Conservation (phyloP, 2,797 vertebrate species). For the Halcyon smyrnensis region DNA sequence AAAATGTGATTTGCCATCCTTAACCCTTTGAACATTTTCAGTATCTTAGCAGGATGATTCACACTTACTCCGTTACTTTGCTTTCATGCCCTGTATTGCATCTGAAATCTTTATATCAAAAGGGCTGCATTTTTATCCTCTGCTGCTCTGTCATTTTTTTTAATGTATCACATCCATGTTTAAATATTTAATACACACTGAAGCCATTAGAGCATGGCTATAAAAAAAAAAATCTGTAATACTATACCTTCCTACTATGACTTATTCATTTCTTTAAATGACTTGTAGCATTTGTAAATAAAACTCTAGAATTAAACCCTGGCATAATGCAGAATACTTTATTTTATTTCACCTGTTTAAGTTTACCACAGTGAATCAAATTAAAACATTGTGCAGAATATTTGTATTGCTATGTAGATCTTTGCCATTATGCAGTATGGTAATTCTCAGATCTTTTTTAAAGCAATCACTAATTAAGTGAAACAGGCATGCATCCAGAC, state of each 20-base stretch:
- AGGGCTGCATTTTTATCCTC: conserved; percentile 12
- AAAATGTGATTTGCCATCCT: conserved; percentile 71
- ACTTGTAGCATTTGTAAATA: background rate
- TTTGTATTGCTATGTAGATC: background rate
- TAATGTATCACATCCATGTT: background rate
- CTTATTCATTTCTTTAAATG: background rate
- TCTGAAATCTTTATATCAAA: conserved; percentile 29
- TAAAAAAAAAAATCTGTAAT: background rate
- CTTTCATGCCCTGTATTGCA: background rate
- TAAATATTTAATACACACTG: conserved; percentile 25
- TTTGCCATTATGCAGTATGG: background rate
- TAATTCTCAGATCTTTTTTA: conserved; percentile 11
- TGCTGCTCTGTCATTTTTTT: background rate
- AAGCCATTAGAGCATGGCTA: background rate
- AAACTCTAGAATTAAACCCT: background rate
- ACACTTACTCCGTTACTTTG: background rate
- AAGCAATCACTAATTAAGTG: conserved; percentile 29
- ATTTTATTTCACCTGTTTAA: background rate
- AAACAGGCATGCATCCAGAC: conserved; percentile 30
- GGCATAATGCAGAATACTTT: background rate
- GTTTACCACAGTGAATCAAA: background rate
- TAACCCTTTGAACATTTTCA: conserved; percentile 72
- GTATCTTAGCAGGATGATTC: conserved; percentile 29
- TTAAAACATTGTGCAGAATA: background rate
- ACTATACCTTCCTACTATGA: background rate